Evolutionary conservation across 2,888 invertebrate species (phyloP).

Genomic region (Megaustenia siamemsis): DNA sequence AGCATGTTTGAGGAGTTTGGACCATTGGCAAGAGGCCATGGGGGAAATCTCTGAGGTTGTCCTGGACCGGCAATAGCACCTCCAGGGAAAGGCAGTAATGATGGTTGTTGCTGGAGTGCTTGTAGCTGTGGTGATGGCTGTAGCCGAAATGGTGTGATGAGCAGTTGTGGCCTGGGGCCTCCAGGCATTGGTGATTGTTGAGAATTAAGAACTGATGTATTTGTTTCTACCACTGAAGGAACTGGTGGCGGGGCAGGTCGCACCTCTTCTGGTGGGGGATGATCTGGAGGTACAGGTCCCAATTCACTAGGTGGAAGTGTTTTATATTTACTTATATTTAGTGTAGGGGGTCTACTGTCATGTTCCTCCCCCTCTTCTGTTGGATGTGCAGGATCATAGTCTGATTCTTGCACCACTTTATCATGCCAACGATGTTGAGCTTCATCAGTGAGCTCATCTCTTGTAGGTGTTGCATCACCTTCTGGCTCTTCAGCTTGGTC

Average conservation of each 20-base stretch:
- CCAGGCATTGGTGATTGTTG: conserved; percentile 47
- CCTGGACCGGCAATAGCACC: conserved; percentile 51
- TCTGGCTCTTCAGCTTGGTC: conserved; percentile 18
- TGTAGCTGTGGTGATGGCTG: conserved; percentile 50
- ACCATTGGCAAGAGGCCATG: conserved; percentile 4
- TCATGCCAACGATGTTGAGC: neutral
- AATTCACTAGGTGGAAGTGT: conserved; percentile 11
- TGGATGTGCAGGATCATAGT: conserved; percentile 60
- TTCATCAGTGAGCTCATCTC: conserved; percentile 43
- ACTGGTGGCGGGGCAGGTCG: conserved; percentile 44
- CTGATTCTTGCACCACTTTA: conserved; percentile 54
- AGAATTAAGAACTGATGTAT: neutral
- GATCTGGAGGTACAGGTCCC: conserved; percentile 49
- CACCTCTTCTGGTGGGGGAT: conserved; percentile 50
- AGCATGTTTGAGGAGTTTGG: conserved; percentile 40
- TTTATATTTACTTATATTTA: conserved; percentile 14
- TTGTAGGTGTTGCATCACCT: conserved; percentile 49
- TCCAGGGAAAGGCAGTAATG: conserved; percentile 49
- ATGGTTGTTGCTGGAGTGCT: conserved; percentile 28
- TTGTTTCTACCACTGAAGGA: conserved; percentile 23
- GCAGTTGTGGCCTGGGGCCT: conserved; percentile 37
- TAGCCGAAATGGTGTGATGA: conserved; percentile 54
- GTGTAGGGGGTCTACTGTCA: conserved; percentile 40
- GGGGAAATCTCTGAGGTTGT: conserved; percentile 17
- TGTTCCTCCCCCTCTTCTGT: conserved; percentile 56